These are phyloP conservation scores for Drosophila yakuba DNA, from an alignment of 1,140 invertebrate species.

Conservation along the genomic window DNA sequence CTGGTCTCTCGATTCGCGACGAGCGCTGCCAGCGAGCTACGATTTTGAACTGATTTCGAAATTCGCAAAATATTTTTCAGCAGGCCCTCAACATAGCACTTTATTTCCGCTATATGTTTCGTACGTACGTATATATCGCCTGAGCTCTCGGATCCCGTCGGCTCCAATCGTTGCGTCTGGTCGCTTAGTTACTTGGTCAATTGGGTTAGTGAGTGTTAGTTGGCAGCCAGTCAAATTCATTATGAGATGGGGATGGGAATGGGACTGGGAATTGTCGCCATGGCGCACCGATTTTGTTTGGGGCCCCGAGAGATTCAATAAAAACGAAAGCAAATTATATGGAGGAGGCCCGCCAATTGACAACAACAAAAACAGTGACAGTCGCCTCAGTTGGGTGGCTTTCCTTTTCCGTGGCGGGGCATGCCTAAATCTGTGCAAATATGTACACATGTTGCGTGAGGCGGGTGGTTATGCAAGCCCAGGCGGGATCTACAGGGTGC, in stretches of 20 bases:
- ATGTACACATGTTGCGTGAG: constrained; percentile 6
- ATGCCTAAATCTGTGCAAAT: constrained; percentile 24
- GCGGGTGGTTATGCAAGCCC: constrained; percentile 2
- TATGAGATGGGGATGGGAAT: constrained; percentile 27
- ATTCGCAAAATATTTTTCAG: constrained; percentile 63
- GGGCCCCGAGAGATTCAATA: constrained; percentile 50
- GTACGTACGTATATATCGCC: constrained; percentile 49
- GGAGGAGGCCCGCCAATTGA: constrained; percentile 72
- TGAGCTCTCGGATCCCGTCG: constrained; percentile 57
- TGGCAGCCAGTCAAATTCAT: constrained; percentile 72
- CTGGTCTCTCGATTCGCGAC: constrained; percentile 4
- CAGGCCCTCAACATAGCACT: constrained; percentile 37
- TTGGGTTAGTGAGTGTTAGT: constrained; percentile 32
- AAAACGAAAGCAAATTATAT: constrained; percentile 57
- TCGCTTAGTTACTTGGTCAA: constrained; percentile 15
- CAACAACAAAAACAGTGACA: constrained; percentile 37
- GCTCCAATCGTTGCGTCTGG: not conserved
- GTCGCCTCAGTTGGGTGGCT: constrained; percentile 36
- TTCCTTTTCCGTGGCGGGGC: constrained; percentile 63
- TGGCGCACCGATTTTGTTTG: constrained; percentile 62
- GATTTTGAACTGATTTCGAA: constrained; percentile 76
- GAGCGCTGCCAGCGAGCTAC: constrained; percentile 54
- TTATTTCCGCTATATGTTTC: constrained; percentile 67
- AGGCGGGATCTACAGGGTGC: constrained; percentile 44
- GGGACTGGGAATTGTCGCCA: constrained; percentile 56